Percentiles rank a stretch among this genome's conserved stretches.
These are phyloP conservation scores for Notothenia rossii DNA, from an alignment of 2,113 vertebrate species.

Conservation along the genomic window DNA sequence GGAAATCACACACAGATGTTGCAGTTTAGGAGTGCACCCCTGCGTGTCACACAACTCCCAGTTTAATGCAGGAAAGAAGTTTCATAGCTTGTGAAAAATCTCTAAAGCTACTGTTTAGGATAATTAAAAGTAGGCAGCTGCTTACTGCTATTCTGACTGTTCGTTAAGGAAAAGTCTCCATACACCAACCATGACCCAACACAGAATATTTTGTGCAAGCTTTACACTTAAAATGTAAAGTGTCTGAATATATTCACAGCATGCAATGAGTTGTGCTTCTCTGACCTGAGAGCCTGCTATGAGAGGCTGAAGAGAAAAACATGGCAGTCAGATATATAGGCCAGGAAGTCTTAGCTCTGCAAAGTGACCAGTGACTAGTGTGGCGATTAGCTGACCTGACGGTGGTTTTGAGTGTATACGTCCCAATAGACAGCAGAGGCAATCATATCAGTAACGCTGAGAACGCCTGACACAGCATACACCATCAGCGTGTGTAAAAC, in stretches of 20 bases:
- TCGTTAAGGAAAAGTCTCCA: background rate
- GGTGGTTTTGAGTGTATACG: slow-evolving; percentile 63
- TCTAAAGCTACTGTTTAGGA: slow-evolving; percentile 41
- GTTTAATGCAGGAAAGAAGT: slow-evolving; percentile 36
- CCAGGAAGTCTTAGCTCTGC: slow-evolving; percentile 51
- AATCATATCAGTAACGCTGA: slow-evolving; percentile 72
- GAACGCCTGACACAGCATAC: slow-evolving; percentile 71
- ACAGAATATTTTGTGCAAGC: slow-evolving; percentile 9
- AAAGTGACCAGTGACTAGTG: slow-evolving; percentile 42
- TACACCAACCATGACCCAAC: slow-evolving; percentile 6
- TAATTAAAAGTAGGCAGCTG: slow-evolving; percentile 43
- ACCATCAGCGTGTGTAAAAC: slow-evolving; percentile 65
- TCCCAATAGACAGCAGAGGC: slow-evolving; percentile 58
- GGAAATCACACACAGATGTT: slow-evolving; percentile 69
- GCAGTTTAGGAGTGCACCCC: slow-evolving; percentile 13
- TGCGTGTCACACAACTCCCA: slow-evolving; percentile 40
- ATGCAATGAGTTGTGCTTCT: slow-evolving; percentile 38
- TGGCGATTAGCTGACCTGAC: slow-evolving; percentile 67
- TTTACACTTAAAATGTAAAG: slow-evolving; percentile 19
- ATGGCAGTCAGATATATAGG: slow-evolving; percentile 47
- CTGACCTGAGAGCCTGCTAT: slow-evolving; percentile 38
- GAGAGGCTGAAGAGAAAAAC: slow-evolving; percentile 38
- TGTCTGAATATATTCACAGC: slow-evolving; percentile 1
- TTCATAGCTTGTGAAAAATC: slow-evolving; percentile 37
- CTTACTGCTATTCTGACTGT: slow-evolving; percentile 10